Evolutionary conservation across 2,113 vertebrate species (phyloP), one percentile per base, ranked within the genome.

Genomic region (Gobiocypris rarus): DNA sequence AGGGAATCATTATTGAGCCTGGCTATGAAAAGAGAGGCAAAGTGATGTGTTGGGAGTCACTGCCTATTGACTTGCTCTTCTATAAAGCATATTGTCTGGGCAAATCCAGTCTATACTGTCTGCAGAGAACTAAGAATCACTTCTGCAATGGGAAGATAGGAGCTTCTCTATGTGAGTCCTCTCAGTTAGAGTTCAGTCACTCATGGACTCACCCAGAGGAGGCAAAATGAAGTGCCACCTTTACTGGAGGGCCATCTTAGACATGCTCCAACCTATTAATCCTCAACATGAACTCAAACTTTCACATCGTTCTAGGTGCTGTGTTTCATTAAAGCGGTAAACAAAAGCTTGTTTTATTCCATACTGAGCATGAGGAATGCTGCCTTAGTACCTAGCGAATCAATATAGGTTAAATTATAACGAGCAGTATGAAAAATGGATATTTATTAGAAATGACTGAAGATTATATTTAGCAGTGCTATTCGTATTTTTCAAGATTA

Each of bases 1-100:
- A 75, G 83, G 87, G 89, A 89, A 92, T 90, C 87, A 89, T 92
- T 89, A 93, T 88, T 88, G 63, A 81, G 86, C 81, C 83, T 63
- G 45, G 82, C 79, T 79, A 77, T 76, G 76, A 78, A 86, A 38
- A 86, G 19, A 81, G 74, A 45, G 70, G 34, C 26, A 50, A 38
- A 59, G 31, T 14, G 28, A 83, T 41, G 69, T 63, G 73, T 52
- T 61, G 19, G 31, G 58, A 84, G 65, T 31, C 63, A 78, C 45
- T 76, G 7, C n/a, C 28, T 17, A 75, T 79, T 74, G 58, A 79
- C 73, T 24, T 43, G 28, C 24, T 74, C 75, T 75, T 52, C 83
- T 61, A 73, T 65, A 86, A 70, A 69, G 41, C 45, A 48, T 41
- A 38, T 34, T 67, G 17, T 75, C 63, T 56, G 61, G 45, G 61